Evolutionary conservation across 2,888 invertebrate genomes (phyloP).

Genomic region (Seladonia tumulorum): DNA sequence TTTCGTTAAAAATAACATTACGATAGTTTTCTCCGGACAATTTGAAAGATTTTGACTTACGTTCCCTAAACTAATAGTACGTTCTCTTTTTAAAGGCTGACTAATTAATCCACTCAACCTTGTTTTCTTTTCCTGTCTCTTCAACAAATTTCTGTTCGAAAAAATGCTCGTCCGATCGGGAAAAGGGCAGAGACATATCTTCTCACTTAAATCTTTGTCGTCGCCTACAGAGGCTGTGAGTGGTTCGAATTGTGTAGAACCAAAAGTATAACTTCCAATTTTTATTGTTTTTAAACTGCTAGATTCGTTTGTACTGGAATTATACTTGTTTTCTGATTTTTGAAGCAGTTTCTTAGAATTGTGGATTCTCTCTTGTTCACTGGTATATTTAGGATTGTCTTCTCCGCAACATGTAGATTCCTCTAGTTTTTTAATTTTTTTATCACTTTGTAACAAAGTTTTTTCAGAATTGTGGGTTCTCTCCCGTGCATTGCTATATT

Average conservation of each 20-base stretch:
- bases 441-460: neutral
- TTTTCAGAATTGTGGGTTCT: neutral
- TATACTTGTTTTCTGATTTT: neutral
- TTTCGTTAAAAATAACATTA: constrained; percentile 28
- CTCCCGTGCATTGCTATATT: neutral
- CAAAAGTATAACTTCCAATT: neutral
- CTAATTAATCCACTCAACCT: neutral
- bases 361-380: neutral
- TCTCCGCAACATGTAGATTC: neutral
- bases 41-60: neutral
- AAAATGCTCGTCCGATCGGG: neutral
- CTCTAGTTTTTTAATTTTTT: neutral
- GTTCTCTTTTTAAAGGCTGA: neutral
- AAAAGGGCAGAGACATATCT: neutral
- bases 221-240: neutral
- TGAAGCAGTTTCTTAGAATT: neutral
- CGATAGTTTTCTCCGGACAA: neutral
- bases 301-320: neutral
- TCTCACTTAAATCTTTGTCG: neutral
- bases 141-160: neutral
- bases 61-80: neutral
- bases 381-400: neutral
- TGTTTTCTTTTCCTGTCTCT: neutral
- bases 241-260: constrained; percentile 1
- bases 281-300: neutral